Conservation (phyloP, 2,888 invertebrate species). For the Amphipyra berbera region DNA sequence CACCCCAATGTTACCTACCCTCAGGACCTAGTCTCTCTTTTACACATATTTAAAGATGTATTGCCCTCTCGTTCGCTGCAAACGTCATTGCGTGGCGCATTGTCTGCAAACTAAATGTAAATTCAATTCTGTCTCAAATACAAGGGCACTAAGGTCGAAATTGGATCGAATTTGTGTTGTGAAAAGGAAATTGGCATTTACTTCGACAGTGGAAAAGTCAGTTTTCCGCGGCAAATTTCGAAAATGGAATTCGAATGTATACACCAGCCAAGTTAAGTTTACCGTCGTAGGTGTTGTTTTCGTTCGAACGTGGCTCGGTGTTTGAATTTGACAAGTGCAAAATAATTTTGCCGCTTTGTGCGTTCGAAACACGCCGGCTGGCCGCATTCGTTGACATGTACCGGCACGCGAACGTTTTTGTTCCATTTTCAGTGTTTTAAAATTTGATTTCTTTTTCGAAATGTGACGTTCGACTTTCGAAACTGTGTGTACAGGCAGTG, state of each 20-base stretch:
- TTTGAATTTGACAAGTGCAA: conserved; percentile 57
- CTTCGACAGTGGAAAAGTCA: conserved; percentile 86
- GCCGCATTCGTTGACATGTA: conserved; percentile 86
- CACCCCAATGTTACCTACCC: conserved; percentile 82
- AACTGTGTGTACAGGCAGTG: conserved; percentile 56
- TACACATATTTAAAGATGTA: conserved; percentile 60
- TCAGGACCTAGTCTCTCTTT: conserved; percentile 69
- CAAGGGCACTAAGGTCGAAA: conserved; percentile 61
- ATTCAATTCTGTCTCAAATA: conserved; percentile 66
- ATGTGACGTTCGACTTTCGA: conserved; percentile 72
- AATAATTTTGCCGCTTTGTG: conserved; percentile 72
- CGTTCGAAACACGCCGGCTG: conserved; percentile 73
- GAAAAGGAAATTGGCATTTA: conserved; percentile 89
- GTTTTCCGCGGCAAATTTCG: conserved; percentile 86
- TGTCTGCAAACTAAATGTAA: conserved; percentile 72
- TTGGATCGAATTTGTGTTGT: conserved; percentile 56
- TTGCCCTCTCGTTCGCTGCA: conserved; percentile 74
- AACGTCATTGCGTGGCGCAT: conserved; percentile 89
- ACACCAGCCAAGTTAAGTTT: conserved; percentile 67
- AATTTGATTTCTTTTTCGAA: conserved; percentile 72
- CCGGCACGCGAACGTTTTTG: conserved; percentile 88
- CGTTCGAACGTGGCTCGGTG: conserved; percentile 58
- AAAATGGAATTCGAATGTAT: conserved; percentile 83
- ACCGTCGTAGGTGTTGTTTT: conserved; percentile 60
- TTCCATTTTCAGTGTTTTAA: conserved; percentile 74